Conservation (phyloP, 2,888 invertebrate genomes). For the Drosophila infuscata region DNA sequence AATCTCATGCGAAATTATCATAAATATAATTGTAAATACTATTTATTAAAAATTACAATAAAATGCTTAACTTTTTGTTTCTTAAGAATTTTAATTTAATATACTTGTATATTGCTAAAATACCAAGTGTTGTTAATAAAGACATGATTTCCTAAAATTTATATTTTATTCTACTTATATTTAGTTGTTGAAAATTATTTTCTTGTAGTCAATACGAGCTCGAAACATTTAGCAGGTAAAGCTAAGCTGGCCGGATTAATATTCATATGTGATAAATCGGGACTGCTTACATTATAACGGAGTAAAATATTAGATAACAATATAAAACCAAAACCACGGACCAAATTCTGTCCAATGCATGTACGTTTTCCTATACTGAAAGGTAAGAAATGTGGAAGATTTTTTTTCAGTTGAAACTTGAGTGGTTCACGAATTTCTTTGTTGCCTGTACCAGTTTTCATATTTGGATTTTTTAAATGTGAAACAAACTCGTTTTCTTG, state of each 20-base stretch:
- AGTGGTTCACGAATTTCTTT: neutral
- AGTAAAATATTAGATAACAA: constrained; percentile 90
- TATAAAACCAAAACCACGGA: constrained; percentile 91
- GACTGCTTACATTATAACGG: constrained; percentile 88
- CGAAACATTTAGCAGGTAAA: constrained; percentile 90
- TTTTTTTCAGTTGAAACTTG: constrained; percentile 85
- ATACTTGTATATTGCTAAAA: neutral
- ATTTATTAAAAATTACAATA: neutral
- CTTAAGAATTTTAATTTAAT: neutral
- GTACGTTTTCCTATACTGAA: constrained; percentile 95
- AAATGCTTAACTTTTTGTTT: neutral
- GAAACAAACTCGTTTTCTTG: constrained; percentile 47
- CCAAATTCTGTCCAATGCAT: constrained; percentile 93
- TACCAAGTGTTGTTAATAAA: neutral
- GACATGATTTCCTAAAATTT: neutral
- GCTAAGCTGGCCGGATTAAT: constrained; percentile 90
- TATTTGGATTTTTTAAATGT: neutral
- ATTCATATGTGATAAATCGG: constrained; percentile 86
- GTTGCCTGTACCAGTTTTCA: neutral
- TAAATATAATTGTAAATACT: neutral
- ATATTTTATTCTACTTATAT: neutral
- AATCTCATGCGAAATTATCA: neutral
- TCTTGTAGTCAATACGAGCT: constrained; percentile 86
- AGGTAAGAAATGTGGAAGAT: constrained; percentile 91
- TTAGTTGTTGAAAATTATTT: neutral